A percentile compares a stretch with the other conserved stretches of the same genome.
Conservation (phyloP, 2,888 invertebrate genomes). For the Theristus sp. region DNA sequence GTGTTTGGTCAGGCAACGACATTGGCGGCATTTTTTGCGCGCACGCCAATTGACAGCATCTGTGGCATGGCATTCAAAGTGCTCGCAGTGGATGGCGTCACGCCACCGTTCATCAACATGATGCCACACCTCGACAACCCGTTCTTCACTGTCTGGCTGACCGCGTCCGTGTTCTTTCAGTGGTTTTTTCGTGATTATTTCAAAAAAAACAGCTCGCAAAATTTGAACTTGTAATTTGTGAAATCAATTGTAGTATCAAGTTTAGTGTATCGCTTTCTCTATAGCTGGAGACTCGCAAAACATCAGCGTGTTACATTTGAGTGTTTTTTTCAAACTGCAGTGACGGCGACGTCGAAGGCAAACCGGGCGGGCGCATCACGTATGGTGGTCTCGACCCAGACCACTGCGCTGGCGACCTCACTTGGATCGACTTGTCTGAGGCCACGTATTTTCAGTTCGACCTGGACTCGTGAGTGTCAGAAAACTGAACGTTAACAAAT, state of each 20-base stretch:
- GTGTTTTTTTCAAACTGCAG: no score
- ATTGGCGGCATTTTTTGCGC: not conserved
- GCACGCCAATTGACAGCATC: not conserved
- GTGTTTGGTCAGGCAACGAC: constrained; percentile 34
- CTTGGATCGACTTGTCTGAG: not conserved
- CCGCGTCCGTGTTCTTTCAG: not conserved
- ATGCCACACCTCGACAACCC: constrained; percentile 26
- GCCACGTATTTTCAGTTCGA: not conserved
- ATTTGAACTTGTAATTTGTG: no score
- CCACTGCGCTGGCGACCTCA: constrained; percentile 7
- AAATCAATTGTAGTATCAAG: no score
- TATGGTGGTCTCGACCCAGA: constrained; percentile 15
- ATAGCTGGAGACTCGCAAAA: not conserved
- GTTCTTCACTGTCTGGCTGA: constrained; percentile 8
- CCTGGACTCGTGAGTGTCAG: not conserved
- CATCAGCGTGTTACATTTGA: no score
- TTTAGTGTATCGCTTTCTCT: not conserved
- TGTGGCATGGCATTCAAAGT: constrained; percentile 29
- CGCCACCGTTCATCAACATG: constrained; percentile 33
- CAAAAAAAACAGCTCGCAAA: no score
- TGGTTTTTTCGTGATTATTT: not conserved
- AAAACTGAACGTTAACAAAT: no score
- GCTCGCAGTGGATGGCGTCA: constrained; percentile 31
- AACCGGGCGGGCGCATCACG: constrained; percentile 9
- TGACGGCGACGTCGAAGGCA: not conserved